A percentile compares a stretch with the other conserved stretches of the same genome.
Evolutionary conservation across 2,797 vertebrate genomes (phyloP).

Genomic region (Parambassis ranga): DNA sequence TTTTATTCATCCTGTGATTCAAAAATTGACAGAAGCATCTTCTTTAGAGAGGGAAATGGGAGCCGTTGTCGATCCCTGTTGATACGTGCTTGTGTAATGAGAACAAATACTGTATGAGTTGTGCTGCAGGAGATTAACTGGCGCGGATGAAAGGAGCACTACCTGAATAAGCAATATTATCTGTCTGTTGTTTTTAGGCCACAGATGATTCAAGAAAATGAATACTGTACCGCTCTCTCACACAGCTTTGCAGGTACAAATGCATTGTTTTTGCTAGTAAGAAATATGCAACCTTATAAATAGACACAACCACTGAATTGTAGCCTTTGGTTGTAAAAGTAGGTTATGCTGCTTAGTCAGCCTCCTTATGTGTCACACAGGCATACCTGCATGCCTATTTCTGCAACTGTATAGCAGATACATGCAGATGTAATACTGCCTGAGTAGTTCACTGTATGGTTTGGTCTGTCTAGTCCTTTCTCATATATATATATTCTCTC

Average conservation of each 20-base stretch:
- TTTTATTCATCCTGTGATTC: slow-evolving; percentile 64
- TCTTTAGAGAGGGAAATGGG: slow-evolving; percentile 36
- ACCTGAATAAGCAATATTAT: slow-evolving; percentile 63
- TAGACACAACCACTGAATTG: slow-evolving; percentile 46
- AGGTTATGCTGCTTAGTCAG: slow-evolving; percentile 60
- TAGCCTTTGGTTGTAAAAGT: slow-evolving; percentile 47
- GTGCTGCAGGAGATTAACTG: slow-evolving; percentile 52
- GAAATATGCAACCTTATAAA: slow-evolving; percentile 59
- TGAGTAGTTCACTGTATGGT: not conserved
- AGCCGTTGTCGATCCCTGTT: slow-evolving; percentile 55
- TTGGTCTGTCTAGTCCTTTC: slow-evolving; percentile 2
- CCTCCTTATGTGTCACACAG: slow-evolving; percentile 16
- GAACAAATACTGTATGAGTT: slow-evolving; percentile 43
- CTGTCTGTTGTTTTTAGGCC: slow-evolving; percentile 57
- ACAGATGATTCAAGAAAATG: slow-evolving; percentile 59
- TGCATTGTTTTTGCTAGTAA: slow-evolving; percentile 39
- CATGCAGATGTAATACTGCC: slow-evolving; percentile 5
- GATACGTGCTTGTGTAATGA: slow-evolving; percentile 49
- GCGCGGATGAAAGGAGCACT: slow-evolving; percentile 39
- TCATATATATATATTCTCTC: not conserved
- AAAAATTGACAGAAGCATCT: slow-evolving; percentile 51
- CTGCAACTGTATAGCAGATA: not conserved
- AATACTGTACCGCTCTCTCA: slow-evolving; percentile 40
- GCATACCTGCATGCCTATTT: slow-evolving; percentile 11
- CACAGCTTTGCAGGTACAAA: slow-evolving; percentile 42